These are phyloP conservation scores for Heliothis peltigera DNA, from an alignment of 2,888 invertebrate species.

Conservation along the genomic window DNA sequence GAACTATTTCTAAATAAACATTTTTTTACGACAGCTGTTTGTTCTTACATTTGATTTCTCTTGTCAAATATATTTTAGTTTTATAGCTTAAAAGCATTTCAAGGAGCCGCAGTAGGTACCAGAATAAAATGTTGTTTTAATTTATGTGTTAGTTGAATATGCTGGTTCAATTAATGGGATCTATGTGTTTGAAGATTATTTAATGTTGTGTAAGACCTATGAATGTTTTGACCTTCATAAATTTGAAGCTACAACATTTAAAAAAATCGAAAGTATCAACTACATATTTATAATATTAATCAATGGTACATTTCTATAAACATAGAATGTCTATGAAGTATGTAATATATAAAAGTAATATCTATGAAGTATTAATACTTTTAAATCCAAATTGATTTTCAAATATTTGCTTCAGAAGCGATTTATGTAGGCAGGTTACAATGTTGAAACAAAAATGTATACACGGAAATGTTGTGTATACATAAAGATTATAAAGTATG, in stretches of 20 bases:
- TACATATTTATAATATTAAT: no score
- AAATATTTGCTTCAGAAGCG: constrained; percentile 23
- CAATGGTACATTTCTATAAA: no score
- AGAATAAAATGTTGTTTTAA: constrained; percentile 30
- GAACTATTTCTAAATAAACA: constrained; percentile 15
- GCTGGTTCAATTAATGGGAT: constrained; percentile 20
- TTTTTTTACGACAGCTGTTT: constrained; percentile 7
- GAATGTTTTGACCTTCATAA: no score
- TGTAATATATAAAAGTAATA: no score
- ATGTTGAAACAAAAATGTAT: no score
- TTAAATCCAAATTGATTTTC: constrained; percentile 2
- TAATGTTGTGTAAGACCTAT: background rate
- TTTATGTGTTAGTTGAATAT: constrained; percentile 16
- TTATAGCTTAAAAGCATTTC: constrained; percentile 23
- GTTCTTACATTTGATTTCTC: constrained; percentile 20
- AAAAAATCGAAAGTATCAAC: no score
- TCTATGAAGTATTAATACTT: background rate
- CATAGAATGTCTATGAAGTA: no score
- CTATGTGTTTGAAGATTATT: constrained; percentile 1
- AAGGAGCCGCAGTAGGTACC: background rate
- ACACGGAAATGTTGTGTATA: no score
- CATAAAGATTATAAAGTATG: no score
- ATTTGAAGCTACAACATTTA: no score
- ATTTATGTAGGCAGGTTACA: no score
- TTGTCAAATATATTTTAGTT: constrained; percentile 31